Evolutionary conservation across 2,113 vertebrate species (phyloP).

Genomic region (Genyomyrus donnyi): DNA sequence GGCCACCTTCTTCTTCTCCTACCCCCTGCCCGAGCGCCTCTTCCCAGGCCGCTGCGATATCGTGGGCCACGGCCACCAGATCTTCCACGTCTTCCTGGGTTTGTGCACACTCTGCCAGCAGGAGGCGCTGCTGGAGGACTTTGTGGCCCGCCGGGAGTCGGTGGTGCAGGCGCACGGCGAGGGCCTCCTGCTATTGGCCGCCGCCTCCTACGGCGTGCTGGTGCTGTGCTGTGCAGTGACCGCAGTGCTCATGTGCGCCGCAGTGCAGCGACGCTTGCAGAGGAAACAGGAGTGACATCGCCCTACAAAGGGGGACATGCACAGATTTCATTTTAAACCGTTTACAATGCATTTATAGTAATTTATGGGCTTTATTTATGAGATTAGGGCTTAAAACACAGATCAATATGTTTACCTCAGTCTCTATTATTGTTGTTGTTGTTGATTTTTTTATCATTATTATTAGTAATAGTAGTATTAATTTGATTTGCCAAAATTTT

Average conservation of each 20-base stretch:
- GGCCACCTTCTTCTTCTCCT: slow-evolving; percentile 84
- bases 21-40: slow-evolving; percentile 77
- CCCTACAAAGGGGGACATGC: background rate
- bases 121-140: slow-evolving; percentile 81
- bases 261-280: slow-evolving; percentile 57
- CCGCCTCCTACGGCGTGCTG: slow-evolving; percentile 64
- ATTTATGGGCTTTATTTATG: background rate
- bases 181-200: slow-evolving; percentile 59
- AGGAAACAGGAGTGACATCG: slow-evolving; percentile 55
- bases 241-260: slow-evolving; percentile 56
- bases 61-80: slow-evolving; percentile 81
- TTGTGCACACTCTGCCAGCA: slow-evolving; percentile 83
- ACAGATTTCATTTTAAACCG: background rate
- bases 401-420: background rate
- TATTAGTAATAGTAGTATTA: background rate
- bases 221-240: slow-evolving; percentile 65
- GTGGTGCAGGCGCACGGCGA: slow-evolving; percentile 63
- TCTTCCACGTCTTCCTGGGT: slow-evolving; percentile 83
- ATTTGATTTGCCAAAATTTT: background rate
- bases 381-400: background rate
- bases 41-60: slow-evolving; percentile 84
- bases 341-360: background rate
- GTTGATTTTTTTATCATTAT: background rate
- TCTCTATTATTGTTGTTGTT: background rate
- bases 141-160: slow-evolving; percentile 59